Conservation (phyloP, 2,797 vertebrate species). For the Syngnathus acus region DNA sequence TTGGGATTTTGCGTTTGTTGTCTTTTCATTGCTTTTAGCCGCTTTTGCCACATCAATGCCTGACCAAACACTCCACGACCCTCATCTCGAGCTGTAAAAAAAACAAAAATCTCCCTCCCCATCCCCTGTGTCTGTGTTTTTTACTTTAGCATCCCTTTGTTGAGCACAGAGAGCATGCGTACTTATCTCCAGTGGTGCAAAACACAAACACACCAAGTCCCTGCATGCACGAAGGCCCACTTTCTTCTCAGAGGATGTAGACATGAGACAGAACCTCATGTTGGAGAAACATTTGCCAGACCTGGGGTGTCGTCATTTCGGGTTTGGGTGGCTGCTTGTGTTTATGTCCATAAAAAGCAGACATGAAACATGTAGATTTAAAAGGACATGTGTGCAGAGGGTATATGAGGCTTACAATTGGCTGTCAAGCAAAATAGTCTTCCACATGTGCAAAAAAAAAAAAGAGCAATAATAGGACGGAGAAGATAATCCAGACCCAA, state of each 20-base stretch:
- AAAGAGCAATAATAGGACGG: slow-evolving; percentile 19
- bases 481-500: background rate
- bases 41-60: background rate
- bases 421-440: slow-evolving; percentile 26
- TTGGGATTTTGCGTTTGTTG: background rate
- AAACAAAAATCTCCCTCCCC: slow-evolving; percentile 6
- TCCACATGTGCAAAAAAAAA: slow-evolving; percentile 24
- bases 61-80: slow-evolving; percentile 11
- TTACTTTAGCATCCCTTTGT: slow-evolving; percentile 49
- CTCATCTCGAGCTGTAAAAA: slow-evolving; percentile 10
- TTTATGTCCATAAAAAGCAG: slow-evolving; percentile 12
- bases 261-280: slow-evolving; percentile 42
- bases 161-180: slow-evolving; percentile 31
- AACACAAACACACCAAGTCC: slow-evolving; percentile 51
- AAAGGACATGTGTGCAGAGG: slow-evolving; percentile 31
- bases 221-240: slow-evolving; percentile 24
- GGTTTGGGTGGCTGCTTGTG: slow-evolving; percentile 5
- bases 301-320: slow-evolving; percentile 17
- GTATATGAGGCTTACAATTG: slow-evolving; percentile 11
- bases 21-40: background rate
- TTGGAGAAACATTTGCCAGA: slow-evolving; percentile 37
- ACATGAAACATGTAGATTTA: slow-evolving; percentile 25
- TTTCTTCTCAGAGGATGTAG: slow-evolving; percentile 40
- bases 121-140: slow-evolving; percentile 6
- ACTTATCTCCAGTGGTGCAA: slow-evolving; percentile 59